A percentile compares a stretch with the other conserved stretches of the same genome.
Conservation (phyloP, 2,888 invertebrate species). For the Eristalinus aeneus region DNA sequence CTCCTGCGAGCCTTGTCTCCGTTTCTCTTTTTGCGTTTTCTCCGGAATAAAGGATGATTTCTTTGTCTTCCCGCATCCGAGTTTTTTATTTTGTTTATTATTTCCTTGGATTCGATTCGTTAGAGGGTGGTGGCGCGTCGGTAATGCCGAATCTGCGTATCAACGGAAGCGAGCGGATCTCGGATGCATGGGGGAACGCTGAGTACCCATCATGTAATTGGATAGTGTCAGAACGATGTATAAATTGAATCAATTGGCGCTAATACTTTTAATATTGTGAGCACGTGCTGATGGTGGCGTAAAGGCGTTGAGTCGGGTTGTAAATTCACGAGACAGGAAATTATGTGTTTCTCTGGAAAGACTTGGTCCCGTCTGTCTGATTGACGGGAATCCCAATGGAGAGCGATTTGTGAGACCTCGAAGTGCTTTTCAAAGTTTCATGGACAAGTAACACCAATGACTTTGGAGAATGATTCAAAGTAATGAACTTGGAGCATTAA, state of each 20-base stretch:
- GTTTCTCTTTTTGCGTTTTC: slow-evolving; percentile 10
- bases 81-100: slow-evolving; percentile 53
- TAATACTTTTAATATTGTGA: slow-evolving; percentile 49
- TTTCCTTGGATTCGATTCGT: slow-evolving; percentile 23
- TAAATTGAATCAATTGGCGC: slow-evolving; percentile 59
- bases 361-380: background rate
- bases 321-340: slow-evolving; percentile 34
- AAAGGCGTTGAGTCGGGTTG: slow-evolving; percentile 16
- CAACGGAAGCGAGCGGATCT: background rate
- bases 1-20: background rate
- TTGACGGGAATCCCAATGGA: background rate
- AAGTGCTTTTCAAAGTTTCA: background rate
- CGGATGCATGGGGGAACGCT: slow-evolving; percentile 3
- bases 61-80: slow-evolving; percentile 39
- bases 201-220: slow-evolving; percentile 53
- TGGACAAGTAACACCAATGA: background rate
- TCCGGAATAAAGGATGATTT: slow-evolving; percentile 41
- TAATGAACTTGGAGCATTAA: background rate
- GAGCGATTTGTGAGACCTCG: background rate
- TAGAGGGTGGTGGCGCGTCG: background rate
- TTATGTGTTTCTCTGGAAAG: background rate
- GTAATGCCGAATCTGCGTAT: background rate
- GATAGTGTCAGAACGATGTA: slow-evolving; percentile 55
- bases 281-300: slow-evolving; percentile 48
- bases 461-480: background rate